These are phyloP conservation scores for Protaetia brevitarsis DNA, from an alignment of 1,140 invertebrate species.

Conservation along the genomic window DNA sequence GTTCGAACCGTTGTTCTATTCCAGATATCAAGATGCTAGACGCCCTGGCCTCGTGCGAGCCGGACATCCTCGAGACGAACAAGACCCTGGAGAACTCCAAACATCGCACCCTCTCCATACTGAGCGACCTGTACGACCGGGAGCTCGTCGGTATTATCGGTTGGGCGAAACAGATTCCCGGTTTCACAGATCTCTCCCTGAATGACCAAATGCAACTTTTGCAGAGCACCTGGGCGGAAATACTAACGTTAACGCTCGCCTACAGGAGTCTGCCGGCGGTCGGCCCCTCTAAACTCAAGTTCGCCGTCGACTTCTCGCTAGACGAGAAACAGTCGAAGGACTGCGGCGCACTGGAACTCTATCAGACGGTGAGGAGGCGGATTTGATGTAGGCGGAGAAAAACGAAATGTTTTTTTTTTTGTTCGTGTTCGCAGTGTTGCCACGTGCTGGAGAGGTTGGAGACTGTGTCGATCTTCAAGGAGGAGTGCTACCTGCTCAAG, in stretches of 20 bases:
- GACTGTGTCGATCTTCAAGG: constrained; percentile 73
- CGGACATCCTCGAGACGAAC: constrained; percentile 71
- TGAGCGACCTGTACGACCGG: constrained; percentile 91
- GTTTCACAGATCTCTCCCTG: constrained; percentile 84
- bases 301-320: constrained; percentile 74
- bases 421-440: constrained; percentile 74
- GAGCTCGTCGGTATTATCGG: constrained; percentile 93
- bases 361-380: constrained; percentile 63
- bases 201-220: constrained; percentile 96
- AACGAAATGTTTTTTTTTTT: constrained; percentile 31
- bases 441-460: constrained; percentile 86
- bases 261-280: constrained; percentile 73
- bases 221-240: constrained; percentile 95
- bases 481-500: constrained; percentile 92
- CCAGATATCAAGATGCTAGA: constrained; percentile 86
- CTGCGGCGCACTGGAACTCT: constrained; percentile 79
- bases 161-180: constrained; percentile 97
- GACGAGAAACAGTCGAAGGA: constrained; percentile 82
- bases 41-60: constrained; percentile 83
- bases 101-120: constrained; percentile 56
- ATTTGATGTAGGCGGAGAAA: not conserved
- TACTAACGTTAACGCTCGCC: constrained; percentile 87
- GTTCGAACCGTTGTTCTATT: constrained; percentile 38
- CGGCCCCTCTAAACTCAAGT: constrained; percentile 60
- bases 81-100: constrained; percentile 46